Evolutionary conservation across 1,140 invertebrate species (phyloP).

Genomic region (Nasonia vitripennis): DNA sequence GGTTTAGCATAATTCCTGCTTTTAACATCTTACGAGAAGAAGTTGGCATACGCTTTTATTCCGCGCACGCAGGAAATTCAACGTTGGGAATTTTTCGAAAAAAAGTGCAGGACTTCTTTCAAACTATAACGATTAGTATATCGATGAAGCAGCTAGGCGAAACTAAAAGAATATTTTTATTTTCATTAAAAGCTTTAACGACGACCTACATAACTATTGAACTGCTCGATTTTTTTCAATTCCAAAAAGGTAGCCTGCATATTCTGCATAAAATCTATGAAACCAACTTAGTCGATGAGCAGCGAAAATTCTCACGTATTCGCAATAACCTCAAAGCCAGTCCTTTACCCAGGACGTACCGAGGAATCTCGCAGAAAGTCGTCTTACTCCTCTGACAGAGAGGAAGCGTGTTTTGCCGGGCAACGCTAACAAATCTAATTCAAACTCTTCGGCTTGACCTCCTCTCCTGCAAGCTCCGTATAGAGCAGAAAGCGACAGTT

Average conservation of each 20-base stretch:
- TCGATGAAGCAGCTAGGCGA: no score
- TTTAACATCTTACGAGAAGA: conserved; percentile 15
- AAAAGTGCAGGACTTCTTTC: neutral
- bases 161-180: no score
- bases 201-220: no score
- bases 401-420: neutral
- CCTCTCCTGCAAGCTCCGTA: neutral
- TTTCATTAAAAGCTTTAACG: no score
- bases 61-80: neutral
- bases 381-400: neutral
- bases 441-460: neutral
- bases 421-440: conserved; percentile 4
- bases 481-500: neutral
- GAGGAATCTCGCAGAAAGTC: neutral
- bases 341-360: no score
- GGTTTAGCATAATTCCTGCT: neutral
- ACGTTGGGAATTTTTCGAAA: neutral
- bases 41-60: neutral
- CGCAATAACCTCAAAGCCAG: no score
- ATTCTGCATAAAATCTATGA: no score
- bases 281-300: no score
- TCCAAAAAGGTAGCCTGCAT: no score
- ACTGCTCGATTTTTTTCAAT: no score
- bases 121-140: no score
- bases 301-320: no score